Evolutionary conservation across 2,888 invertebrate genomes (phyloP).

Genomic region (Cordilura impudica): DNA sequence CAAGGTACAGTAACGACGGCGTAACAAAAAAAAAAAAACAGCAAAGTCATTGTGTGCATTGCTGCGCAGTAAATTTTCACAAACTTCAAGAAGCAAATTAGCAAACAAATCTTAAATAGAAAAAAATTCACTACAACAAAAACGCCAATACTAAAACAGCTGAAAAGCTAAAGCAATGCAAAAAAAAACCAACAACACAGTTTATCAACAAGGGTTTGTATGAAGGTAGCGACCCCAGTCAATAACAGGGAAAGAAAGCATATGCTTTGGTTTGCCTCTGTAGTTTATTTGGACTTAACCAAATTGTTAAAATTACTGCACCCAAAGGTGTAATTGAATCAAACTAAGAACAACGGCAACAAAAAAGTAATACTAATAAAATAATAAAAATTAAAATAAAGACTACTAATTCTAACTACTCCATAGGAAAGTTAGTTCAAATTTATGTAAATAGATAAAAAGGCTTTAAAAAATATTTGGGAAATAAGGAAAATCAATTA

Average conservation of each 20-base stretch:
- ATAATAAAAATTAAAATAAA: neutral
- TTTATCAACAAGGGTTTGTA: neutral
- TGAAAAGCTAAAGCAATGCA: neutral
- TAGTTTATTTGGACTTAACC: conserved; percentile 27
- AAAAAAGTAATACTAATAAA: neutral
- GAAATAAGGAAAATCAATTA: neutral
- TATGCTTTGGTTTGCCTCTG: conserved; percentile 10
- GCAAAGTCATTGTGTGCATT: conserved; percentile 54
- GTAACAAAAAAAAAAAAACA: neutral
- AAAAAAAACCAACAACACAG: too few relatives aligned
- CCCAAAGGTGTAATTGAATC: conserved; percentile 77
- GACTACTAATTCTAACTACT: neutral
- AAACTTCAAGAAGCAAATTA: conserved; percentile 60
- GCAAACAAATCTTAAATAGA: conserved; percentile 55
- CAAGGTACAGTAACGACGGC: neutral
- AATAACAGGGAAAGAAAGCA: conserved; percentile 20
- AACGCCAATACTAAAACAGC: neutral
- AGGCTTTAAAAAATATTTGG: neutral
- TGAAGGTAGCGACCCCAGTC: neutral
- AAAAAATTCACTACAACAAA: conserved; percentile 20
- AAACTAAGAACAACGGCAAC: conserved; percentile 70
- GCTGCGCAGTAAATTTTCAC: conserved; percentile 57
- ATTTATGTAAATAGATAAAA: neutral
- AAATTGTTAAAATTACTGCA: conserved; percentile 72
- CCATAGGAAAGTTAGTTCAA: neutral